A percentile compares a stretch with the other conserved stretches of the same genome.
phyloP scores from a whole-genome alignment of 2,113 vertebrate species.

The Sinosuthora webbiana region DNA sequence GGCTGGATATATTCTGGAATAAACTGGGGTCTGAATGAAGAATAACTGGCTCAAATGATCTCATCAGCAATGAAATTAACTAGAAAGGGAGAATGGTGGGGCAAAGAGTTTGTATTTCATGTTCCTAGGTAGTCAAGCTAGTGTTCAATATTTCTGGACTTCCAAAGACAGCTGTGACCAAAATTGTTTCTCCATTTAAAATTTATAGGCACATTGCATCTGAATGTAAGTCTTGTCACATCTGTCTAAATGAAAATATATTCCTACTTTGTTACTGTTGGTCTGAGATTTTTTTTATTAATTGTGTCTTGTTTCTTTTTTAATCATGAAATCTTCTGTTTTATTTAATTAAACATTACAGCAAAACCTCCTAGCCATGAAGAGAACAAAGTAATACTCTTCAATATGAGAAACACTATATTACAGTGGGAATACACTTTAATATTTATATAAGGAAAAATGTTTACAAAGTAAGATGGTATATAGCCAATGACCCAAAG shows the following conservation, averaged over 20 bases:
- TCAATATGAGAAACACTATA: not conserved
- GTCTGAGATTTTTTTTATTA: not conserved
- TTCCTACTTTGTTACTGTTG: not conserved
- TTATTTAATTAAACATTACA: not conserved
- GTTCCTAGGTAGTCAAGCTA: not conserved
- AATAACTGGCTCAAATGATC: not conserved
- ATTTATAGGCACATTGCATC: not conserved
- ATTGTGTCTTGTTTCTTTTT: not conserved
- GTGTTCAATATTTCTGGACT: not conserved
- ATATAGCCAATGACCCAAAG: not conserved
- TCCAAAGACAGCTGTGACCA: not conserved
- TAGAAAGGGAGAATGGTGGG: not conserved
- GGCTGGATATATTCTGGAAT: not conserved
- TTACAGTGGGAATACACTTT: not conserved
- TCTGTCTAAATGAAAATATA: not conserved
- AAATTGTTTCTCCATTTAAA: not conserved
- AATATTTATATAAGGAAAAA: not conserved
- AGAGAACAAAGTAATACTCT: not conserved
- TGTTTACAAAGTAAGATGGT: not conserved
- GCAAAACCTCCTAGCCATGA: not conserved
- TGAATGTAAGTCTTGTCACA: not conserved
- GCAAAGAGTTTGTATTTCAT: not conserved
- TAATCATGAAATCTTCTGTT: not conserved
- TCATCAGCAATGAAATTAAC: not conserved
- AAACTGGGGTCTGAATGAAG: not conserved